Evolutionary conservation across 2,113 vertebrate species (phyloP), one percentile per base, ranked within the genome.

Genomic region (Rhabdornis inornatus): DNA sequence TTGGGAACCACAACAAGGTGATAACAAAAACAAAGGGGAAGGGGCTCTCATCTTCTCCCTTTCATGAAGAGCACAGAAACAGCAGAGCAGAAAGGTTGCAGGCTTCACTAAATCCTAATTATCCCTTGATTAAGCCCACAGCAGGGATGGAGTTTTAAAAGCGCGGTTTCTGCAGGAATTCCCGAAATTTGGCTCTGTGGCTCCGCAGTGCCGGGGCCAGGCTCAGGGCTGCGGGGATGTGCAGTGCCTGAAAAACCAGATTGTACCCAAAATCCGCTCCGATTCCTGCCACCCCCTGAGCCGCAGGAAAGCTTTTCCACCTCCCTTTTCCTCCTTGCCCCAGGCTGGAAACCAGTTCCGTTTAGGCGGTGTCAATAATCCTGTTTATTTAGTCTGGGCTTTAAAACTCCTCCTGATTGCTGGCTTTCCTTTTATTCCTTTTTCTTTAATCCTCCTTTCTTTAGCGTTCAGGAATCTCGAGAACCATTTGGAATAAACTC

Each of bases 341-440:
- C 61, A 21, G 80, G 66, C 75, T 68, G 35, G 35, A 83, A 72
- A 77, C 18, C 83, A 77, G 75, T 16, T 75, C 1, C 0, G 57
- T 23, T 35, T 76, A 60, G 59, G 61, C 31, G 7, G 15, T 13
- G 39, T 24, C 65, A n/a, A 1, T 55, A 70, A 52, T 39, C 19
- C 60, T 66, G 57, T 68, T 87, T 49, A 17, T 55, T 83, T 19
- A 69, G 39, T 1, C 39, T 72, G 76, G 15, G 35, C 44, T n/a
- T 56, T 15, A 14, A 66, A 89, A 40, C 7, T 39, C 68, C 35
- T 69, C 61, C 10, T 0, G 6, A 40, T 40, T 13, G 22, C 31
- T 65, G 11, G 0, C 8, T 40, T 23, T 13, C 8, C 6, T 12
- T 33, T 30, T 12, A 2, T 2, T 15, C 3, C 5, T 10, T 6